These are phyloP conservation scores for Tympanuchus pallidicinctus DNA, from an alignment of 2,113 vertebrate species.

Conservation along the genomic window DNA sequence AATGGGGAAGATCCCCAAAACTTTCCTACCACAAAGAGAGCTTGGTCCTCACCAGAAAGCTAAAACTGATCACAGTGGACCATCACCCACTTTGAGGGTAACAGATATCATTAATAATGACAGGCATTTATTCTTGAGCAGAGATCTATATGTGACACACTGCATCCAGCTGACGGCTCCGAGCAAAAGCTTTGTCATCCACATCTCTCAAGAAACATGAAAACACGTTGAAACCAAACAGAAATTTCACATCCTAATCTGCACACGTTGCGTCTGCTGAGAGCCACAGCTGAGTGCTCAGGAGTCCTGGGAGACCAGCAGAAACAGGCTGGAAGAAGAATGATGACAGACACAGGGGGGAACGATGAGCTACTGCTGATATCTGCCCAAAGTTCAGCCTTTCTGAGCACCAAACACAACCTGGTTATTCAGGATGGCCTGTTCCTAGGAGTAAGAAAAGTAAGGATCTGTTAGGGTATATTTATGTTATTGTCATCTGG, in stretches of 20 bases:
- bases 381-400: background rate
- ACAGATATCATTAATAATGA: background rate
- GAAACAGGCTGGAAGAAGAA: background rate
- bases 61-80: accelerated
- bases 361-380: background rate
- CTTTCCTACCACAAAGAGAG: accelerated
- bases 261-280: background rate
- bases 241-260: background rate
- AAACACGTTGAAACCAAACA: accelerated
- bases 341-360: background rate
- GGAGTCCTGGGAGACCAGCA: background rate
- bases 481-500: too few relatives aligned
- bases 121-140: background rate
- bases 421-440: background rate
- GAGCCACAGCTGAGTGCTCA: accelerated
- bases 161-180: background rate
- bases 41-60: background rate
- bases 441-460: background rate
- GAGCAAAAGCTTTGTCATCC: background rate
- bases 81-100: background rate
- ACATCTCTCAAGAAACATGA: background rate
- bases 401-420: background rate
- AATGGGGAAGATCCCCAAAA: accelerated
- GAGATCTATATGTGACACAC: accelerated
- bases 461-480: background rate